Evolutionary conservation across 2,113 vertebrate genomes (phyloP), one percentile per base, ranked within the genome.

Genomic region (Laterallus jamaicensis): DNA sequence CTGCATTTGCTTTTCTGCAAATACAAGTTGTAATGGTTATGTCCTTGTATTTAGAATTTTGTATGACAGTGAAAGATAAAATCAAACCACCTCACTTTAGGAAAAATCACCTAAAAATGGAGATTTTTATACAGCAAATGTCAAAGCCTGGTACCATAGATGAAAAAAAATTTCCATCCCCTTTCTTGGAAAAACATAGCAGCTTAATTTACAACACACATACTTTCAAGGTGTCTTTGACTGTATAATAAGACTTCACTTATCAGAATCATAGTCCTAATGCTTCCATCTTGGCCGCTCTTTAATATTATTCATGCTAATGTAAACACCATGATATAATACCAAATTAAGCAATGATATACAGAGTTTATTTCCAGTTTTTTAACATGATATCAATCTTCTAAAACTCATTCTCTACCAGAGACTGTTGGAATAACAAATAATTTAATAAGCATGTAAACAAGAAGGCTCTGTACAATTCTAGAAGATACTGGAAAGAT

Each of bases 261-360:
- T 78, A 86, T 26, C 58, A 92, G 49, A 76, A 89, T 47, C 31
- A 55, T 37, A 67, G 68, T 87, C 37, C 16, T 64, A 20, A 21
- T 75, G 44, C 25, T 88, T 91, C 47, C 31, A 9, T 62, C 44
- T 95, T 67, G 59, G 68, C 76, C 86, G 67, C 13, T 82, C 35
- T 56, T 93, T 70, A 39, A 25, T 73, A 49, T 81, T 89, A 81
- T 69, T 86, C 68, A 94, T 79, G 60, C 37, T 92, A 93, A 91
- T 31, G 26, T 31, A 95, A 97, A 90, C 68, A 70, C 20, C 9
- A 44, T 67, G 42, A 50, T 77, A 80, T 15, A 85, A 67, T 79
- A 52, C 29, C 67, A 88, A 94, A 92, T 86, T 85, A 93, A 89
- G 35, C 26, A 91, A 92, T 1, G 13, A 56, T 82, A 66, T 54